Conservation (phyloP, 2,113 vertebrate species). For the Dasyprocta punctata region DNA sequence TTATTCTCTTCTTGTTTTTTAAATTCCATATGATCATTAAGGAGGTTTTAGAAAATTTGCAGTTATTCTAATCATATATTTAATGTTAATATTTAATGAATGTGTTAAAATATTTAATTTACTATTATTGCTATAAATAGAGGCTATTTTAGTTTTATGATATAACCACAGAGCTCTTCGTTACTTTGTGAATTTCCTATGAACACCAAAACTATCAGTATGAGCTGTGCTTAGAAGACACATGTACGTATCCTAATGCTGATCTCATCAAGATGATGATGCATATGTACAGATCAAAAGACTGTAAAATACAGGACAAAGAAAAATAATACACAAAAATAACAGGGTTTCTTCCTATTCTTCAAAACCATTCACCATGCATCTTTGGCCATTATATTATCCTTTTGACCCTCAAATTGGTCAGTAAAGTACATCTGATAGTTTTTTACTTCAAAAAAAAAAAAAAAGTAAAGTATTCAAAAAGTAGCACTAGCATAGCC, state of each 20-base stretch:
- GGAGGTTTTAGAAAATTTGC: not conserved
- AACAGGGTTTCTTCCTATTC: slow-evolving; percentile 19
- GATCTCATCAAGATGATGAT: not conserved
- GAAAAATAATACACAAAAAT: slow-evolving; percentile 41
- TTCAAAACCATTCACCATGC: slow-evolving; percentile 29
- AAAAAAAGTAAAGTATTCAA: slow-evolving; percentile 1
- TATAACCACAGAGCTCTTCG: not conserved
- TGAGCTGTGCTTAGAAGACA: not conserved
- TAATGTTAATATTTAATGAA: not conserved
- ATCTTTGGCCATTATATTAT: slow-evolving; percentile 18
- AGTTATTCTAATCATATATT: not conserved
- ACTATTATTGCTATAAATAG: not conserved
- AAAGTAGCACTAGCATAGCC: not conserved
- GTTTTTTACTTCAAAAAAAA: not conserved
- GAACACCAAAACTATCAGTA: not conserved
- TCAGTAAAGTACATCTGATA: slow-evolving; percentile 44
- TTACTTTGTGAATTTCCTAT: not conserved
- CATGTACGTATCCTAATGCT: not conserved
- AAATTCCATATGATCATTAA: not conserved
- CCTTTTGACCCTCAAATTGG: not conserved
- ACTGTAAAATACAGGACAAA: not conserved
- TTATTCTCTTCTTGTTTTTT: not conserved
- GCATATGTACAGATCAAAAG: not conserved
- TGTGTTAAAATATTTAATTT: not conserved
- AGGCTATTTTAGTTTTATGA: not conserved